Conservation (phyloP, 2,888 invertebrate genomes). For the Oscheius sp. region DNA sequence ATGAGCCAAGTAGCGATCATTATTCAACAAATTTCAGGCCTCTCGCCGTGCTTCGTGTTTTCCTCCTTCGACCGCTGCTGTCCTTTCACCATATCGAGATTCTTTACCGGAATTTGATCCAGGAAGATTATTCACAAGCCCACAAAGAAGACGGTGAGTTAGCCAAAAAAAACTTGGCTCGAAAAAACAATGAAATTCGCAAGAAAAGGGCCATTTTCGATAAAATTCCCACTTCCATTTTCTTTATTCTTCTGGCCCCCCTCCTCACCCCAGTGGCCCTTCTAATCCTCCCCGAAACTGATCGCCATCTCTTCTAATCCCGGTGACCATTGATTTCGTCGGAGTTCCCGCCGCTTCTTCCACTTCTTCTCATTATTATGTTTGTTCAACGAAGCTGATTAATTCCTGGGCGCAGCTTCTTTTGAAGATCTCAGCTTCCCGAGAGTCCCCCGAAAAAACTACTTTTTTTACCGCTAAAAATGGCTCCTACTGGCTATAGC, state of each 20-base stretch:
- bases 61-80: neutral
- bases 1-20: no score
- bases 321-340: constrained; percentile 21
- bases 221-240: no score
- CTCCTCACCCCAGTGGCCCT: no score
- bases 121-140: constrained; percentile 13
- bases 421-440: constrained; percentile 4
- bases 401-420: neutral
- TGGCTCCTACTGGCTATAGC: neutral
- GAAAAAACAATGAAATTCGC: neutral
- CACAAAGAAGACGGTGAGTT: constrained; percentile 15
- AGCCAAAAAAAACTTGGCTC: no score
- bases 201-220: neutral
- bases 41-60: constrained; percentile 26
- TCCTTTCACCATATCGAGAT: neutral
- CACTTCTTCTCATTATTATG: neutral
- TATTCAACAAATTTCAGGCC: no score
- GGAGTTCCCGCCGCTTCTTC: constrained; percentile 7
- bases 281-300: constrained; percentile 3
- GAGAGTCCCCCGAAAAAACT: no score
- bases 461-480: no score
- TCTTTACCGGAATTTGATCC: constrained; percentile 9
- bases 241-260: no score
- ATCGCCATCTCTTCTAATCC: constrained; percentile 29
- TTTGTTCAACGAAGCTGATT: no score